A percentile compares a stretch with the other conserved stretches of the same genome.
Evolutionary conservation across 2,113 vertebrate species (phyloP).

Genomic region (Sinocyclocheilus maitianheensis): DNA sequence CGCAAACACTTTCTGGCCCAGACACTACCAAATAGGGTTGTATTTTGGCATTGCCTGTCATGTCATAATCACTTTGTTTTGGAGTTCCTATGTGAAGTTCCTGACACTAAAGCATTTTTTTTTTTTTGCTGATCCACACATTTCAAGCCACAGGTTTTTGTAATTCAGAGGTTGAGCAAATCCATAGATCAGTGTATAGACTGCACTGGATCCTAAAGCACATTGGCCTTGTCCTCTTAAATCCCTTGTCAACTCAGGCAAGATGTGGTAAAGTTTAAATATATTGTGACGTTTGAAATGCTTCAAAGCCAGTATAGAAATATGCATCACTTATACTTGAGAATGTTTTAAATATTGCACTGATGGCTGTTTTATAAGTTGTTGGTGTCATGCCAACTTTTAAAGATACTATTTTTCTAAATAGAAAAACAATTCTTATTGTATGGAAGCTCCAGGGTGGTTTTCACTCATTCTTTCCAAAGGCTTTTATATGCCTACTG

Average conservation of each 20-base stretch:
- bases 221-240: constrained; percentile 3
- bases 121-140: constrained; percentile 29
- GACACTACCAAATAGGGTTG: constrained; percentile 4
- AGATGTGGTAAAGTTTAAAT: constrained; percentile 23
- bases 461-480: constrained; percentile 55
- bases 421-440: constrained; percentile 56
- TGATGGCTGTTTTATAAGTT: constrained; percentile 72
- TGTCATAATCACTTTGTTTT: neutral
- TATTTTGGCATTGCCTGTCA: neutral
- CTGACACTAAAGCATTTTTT: neutral
- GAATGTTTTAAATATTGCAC: constrained; percentile 77
- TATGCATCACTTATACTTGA: constrained; percentile 66
- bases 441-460: constrained; percentile 64
- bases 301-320: constrained; percentile 57
- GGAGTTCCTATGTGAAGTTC: neutral
- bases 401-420: constrained; percentile 58
- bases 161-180: constrained; percentile 24
- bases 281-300: constrained; percentile 30
- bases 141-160: constrained; percentile 6
- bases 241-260: constrained; percentile 47
- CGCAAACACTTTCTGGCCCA: neutral
- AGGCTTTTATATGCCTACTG: constrained; percentile 55
- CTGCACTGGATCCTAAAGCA: constrained; percentile 29
- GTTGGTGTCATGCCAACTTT: constrained; percentile 65
- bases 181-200: constrained; percentile 15